Base-by-base conservation (phyloP, 2,113 vertebrate genomes). In the Thamnaconus septentrionalis region DNA sequence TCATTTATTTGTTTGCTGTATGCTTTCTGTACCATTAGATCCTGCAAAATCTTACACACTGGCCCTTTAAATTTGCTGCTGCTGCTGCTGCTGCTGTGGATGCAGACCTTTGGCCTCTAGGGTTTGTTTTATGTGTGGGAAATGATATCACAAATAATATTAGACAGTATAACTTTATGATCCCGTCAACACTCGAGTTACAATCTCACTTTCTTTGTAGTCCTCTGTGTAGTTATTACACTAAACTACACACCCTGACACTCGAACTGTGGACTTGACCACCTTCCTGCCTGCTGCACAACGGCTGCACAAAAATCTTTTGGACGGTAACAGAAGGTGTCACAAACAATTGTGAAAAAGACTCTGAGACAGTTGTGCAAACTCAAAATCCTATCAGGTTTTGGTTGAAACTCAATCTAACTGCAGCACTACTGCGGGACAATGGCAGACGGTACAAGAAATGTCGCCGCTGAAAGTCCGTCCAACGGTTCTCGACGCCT, bases 361-460 rank as follows among this genome's bases (percentile, higher is more conserved):
- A 64, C 53, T 44, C 39, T 57, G 69, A 59, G 68, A 42, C 3
- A 66, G 10, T 65, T 76, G 78, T 80, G 71, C 76, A 83, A 81
- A 83, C 69, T 66, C 10, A 66, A 75, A 50, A 76, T 53, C 41
- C 48, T 53, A 59, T 18, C n/a, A 61, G 39, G 69, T 62, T 69
- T 76, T 75, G 53, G 61, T 64, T 53, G 3, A 70, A 79, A 78
- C 43, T 4, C 70, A 66, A 71, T 64, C 48, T 39, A 47, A 8
- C 41, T 50, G 59, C 63, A 81, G 57, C 58, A 70, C 12, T 7
- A 53, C 57, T 45, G 66, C 4, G 45, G 68, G 47, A 75, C 55
- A 63, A 60, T 68, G 72, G 80, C 81, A 82, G 83, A 87, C 71
- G n/a, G 45, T 31, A 59, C 60, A 49, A 41, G 40, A 53, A 56